Conservation (phyloP, 1,140 invertebrate genomes). For the Atta cephalotes region DNA sequence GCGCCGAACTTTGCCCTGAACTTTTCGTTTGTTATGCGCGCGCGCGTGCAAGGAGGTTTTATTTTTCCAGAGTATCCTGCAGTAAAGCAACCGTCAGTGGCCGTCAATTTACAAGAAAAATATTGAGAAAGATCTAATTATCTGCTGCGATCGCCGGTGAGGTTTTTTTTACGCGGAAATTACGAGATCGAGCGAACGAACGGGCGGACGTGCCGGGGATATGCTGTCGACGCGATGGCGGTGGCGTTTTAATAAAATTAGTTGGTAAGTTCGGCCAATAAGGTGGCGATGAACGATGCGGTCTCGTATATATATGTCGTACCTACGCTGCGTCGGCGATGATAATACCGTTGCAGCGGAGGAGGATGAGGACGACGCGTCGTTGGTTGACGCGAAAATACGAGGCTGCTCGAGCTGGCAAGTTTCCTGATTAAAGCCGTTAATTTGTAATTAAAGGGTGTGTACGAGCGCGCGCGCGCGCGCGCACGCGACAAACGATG, state of each 20-base stretch:
- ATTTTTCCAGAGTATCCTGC: background rate
- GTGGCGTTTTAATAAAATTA: conserved; percentile 81
- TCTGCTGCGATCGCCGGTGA: background rate
- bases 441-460: conserved; percentile 82
- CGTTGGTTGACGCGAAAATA: conserved; percentile 78
- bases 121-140: conserved; percentile 47
- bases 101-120: conserved; percentile 35
- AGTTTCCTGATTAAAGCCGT: conserved; percentile 82
- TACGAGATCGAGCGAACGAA: conserved; percentile 11
- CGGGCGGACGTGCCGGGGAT: background rate
- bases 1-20: conserved; percentile 10
- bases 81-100: background rate
- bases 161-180: conserved; percentile 41
- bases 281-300: conserved; percentile 77
- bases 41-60: background rate
- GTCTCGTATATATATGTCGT: conserved; percentile 64
- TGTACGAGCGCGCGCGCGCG: conserved; percentile 61
- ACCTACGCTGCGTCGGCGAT: conserved; percentile 71
- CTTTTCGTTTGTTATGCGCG: conserved; percentile 3
- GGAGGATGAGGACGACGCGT: conserved; percentile 4
- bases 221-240: background rate
- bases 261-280: conserved; percentile 79
- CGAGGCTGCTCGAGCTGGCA: conserved; percentile 74
- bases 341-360: conserved; percentile 77
- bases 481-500: conserved; percentile 46